Percentiles rank a stretch among this genome's conserved stretches.
Conservation (phyloP, 2,797 vertebrate genomes). For the Perodicticus potto region DNA sequence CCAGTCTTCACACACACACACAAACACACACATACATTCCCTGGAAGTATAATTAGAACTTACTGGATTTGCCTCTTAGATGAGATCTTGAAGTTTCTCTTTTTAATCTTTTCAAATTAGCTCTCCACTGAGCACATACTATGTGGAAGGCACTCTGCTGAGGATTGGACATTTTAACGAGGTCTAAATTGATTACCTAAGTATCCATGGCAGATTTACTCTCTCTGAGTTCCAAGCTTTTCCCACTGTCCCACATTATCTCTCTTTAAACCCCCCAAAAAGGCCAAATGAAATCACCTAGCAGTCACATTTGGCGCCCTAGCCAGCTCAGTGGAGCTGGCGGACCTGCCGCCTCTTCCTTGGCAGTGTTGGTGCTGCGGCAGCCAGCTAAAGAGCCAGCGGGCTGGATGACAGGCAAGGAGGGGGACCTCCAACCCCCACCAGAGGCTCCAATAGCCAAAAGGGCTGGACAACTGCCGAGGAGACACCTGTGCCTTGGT, state of each 20-base stretch:
- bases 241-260: not conserved
- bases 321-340: no score
- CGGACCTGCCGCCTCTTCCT: no score
- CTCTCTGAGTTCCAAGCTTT: not conserved
- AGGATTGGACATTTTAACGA: not conserved
- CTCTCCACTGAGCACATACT: not conserved
- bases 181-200: slow-evolving; percentile 12
- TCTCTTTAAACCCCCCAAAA: not conserved
- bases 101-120: not conserved
- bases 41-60: slow-evolving; percentile 18
- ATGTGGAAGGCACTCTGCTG: not conserved
- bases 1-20: not conserved
- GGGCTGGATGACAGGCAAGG: no score
- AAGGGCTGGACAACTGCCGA: no score
- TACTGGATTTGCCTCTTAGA: slow-evolving; percentile 7
- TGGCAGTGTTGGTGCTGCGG: no score
- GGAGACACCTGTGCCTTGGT: no score
- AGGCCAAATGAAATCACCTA: not conserved
- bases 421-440: no score
- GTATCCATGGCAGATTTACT: not conserved
- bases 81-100: not conserved
- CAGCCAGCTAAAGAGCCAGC: no score
- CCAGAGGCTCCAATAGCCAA: no score
- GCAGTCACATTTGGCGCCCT: no score
- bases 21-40: not conserved